These are phyloP conservation scores for Incurvaria masculella DNA, from an alignment of 2,888 invertebrate species.

Conservation along the genomic window DNA sequence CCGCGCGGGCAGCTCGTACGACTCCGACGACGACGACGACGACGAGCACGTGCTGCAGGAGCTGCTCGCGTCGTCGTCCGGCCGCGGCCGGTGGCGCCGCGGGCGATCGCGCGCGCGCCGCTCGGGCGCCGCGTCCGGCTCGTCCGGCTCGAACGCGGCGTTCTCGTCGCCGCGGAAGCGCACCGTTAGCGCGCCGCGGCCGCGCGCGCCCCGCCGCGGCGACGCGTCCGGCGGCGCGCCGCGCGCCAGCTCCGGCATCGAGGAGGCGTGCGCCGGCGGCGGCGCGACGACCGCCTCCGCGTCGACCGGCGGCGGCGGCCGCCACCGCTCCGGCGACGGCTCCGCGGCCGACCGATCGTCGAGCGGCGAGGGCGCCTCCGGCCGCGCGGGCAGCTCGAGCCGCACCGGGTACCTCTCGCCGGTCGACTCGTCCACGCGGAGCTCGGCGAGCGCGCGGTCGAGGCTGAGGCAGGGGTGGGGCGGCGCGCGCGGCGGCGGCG, in stretches of 20 bases:
- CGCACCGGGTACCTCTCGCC: constrained; percentile 60
- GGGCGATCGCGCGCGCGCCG: constrained; percentile 16
- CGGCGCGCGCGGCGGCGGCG: constrained; percentile 51
- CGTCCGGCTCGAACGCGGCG: constrained; percentile 46
- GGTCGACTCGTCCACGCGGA: constrained; percentile 64
- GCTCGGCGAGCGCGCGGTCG: constrained; percentile 43
- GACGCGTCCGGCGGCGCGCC: constrained; percentile 44
- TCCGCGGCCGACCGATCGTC: constrained; percentile 33
- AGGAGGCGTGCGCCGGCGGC: constrained; percentile 52
- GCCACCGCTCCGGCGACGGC: constrained; percentile 48
- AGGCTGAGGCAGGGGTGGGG: constrained; percentile 46
- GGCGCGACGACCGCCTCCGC: constrained; percentile 51
- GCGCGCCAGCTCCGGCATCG: constrained; percentile 47
- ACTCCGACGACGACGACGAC: constrained; percentile 83
- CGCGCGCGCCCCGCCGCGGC: constrained; percentile 32
- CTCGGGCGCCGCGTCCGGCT: constrained; percentile 22
- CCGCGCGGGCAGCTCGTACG: constrained; percentile 80
- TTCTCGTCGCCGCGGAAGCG: constrained; percentile 49
- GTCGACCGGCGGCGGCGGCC: constrained; percentile 50
- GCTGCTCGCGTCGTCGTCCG: constrained; percentile 69
- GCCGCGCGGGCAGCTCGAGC: neutral
- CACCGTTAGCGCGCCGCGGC: constrained; percentile 41
- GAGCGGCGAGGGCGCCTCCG: constrained; percentile 24
- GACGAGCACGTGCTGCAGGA: constrained; percentile 89
- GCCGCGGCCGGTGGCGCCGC: constrained; percentile 15